Conservation (phyloP, 2,113 vertebrate species). For the Blennius ocellaris region DNA sequence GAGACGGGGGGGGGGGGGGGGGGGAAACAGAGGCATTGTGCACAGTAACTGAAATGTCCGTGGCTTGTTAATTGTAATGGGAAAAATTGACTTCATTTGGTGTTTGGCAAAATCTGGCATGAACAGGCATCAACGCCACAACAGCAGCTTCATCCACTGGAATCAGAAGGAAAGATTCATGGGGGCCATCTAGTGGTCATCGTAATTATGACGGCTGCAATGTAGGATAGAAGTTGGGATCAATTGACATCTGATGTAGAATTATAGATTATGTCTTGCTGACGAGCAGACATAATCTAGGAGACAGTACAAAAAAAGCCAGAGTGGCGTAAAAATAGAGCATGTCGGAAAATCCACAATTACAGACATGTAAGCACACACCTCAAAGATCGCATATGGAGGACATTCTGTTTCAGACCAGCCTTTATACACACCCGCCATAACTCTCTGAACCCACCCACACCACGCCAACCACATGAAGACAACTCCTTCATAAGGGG, state of each 20-base stretch:
- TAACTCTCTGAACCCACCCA: slow-evolving; percentile 1
- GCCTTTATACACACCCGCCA: background rate
- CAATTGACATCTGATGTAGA: no score
- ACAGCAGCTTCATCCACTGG: no score
- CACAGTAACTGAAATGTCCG: background rate
- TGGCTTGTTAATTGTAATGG: background rate
- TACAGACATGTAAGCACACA: background rate
- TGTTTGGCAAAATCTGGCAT: background rate
- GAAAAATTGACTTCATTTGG: background rate
- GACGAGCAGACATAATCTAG: no score
- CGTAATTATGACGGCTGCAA: no score
- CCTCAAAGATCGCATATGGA: slow-evolving; percentile 39
- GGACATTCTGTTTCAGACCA: slow-evolving; percentile 33
- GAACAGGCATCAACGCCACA: background rate
- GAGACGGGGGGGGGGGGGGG: background rate
- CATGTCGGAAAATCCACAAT: background rate
- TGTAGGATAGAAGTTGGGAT: no score
- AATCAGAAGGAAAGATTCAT: no score
- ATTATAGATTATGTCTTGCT: no score
- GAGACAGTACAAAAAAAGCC: no score
- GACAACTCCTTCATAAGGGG: slow-evolving; percentile 19
- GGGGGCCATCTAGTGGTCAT: no score
- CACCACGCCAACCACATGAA: slow-evolving; percentile 40
- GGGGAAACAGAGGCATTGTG: background rate
- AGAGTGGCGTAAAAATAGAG: no score